These are phyloP conservation scores for Cyprinodon variegatus DNA, from an alignment of 2,113 vertebrate genomes.

Conservation along the genomic window DNA sequence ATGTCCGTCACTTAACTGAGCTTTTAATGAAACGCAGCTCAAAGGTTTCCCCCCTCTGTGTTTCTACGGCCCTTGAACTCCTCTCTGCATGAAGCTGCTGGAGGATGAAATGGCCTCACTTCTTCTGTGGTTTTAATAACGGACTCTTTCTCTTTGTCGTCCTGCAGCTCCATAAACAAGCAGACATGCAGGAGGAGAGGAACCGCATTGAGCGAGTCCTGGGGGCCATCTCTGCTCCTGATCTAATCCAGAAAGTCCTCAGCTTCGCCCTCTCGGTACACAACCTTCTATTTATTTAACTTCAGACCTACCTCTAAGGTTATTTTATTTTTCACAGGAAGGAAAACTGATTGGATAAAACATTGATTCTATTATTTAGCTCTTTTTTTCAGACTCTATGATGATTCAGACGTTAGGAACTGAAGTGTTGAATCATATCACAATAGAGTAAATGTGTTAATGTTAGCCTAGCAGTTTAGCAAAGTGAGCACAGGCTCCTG, in stretches of 20 bases:
- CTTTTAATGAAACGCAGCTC: too few species aligned
- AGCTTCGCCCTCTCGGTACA: slow-evolving; percentile 96
- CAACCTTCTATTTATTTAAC: not conserved
- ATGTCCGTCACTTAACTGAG: too few species aligned
- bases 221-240: slow-evolving; percentile 91
- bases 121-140: not conserved
- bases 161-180: slow-evolving; percentile 93
- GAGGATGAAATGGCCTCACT: not conserved
- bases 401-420: not conserved
- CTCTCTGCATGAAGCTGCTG: too few species aligned
- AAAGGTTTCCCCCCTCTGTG: too few species aligned
- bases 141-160: not conserved
- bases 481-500: too few species aligned
- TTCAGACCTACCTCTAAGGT: not conserved
- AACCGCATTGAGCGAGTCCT: slow-evolving; percentile 95
- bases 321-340: not conserved
- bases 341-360: not conserved
- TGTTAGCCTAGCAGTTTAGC: not conserved
- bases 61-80: too few species aligned
- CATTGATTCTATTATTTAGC: too few species aligned
- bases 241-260: slow-evolving; percentile 97
- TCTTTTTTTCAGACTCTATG: too few species aligned
- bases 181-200: slow-evolving; percentile 99
- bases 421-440: not conserved
- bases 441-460: not conserved